Conservation (phyloP, 2,888 invertebrate genomes). For the Trichopria drosophilae region DNA sequence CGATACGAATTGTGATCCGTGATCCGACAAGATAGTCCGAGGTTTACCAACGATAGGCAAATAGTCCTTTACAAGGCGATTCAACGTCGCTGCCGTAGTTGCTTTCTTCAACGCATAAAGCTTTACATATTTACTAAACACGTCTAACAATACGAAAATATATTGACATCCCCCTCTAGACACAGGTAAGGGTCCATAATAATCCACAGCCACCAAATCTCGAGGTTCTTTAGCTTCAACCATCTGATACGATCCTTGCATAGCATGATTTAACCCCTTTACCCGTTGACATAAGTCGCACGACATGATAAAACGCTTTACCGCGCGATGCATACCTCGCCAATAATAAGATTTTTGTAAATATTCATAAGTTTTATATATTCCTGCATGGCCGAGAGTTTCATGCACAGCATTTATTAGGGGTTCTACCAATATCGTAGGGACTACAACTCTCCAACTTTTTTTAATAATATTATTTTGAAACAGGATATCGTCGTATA, state of each 20-base stretch:
- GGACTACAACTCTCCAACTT: too few species aligned
- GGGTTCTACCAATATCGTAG: too few species aligned
- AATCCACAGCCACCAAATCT: not conserved
- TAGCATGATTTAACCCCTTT: not conserved
- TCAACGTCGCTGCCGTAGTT: not conserved
- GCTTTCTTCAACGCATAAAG: not conserved
- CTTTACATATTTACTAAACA: not conserved
- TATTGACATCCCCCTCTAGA: not conserved
- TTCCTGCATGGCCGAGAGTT: not conserved
- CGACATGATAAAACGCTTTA: not conserved
- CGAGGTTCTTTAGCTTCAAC: not conserved
- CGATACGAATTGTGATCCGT: constrained; percentile 10
- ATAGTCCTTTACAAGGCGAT: constrained; percentile 1
- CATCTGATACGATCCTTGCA: not conserved
- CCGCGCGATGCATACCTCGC: not conserved
- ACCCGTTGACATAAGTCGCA: constrained; percentile 2
- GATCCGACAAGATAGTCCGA: constrained; percentile 2
- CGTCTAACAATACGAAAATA: not conserved
- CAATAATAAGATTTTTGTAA: not conserved
- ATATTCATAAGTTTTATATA: not conserved
- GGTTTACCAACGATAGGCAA: constrained; percentile 2
- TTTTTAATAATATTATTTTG: too few species aligned
- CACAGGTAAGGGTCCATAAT: too few species aligned
- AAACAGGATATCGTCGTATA: too few species aligned
- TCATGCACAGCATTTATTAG: too few species aligned